Evolutionary conservation across 2,888 invertebrate genomes (phyloP), one percentile per base, ranked within the genome.

Genomic region (Liopterus haemorrhoidalis): DNA sequence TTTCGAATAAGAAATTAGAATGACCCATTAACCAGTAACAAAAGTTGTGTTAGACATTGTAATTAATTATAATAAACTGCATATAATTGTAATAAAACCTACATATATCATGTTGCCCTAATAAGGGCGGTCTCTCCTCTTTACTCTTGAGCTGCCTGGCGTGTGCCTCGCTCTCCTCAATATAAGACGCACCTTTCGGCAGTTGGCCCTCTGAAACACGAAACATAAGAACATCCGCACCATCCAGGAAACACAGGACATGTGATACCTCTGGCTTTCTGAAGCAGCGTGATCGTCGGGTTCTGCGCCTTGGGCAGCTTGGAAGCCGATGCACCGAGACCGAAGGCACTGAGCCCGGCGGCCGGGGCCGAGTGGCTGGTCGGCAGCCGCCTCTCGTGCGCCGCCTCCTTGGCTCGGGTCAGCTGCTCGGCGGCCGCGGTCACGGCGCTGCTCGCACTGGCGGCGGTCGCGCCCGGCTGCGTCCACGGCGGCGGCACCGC

Each of bases 241-340:
- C n/a, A n/a, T n/a, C n/a, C n/a, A n/a, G 38, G 37, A 28, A 46
- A 57, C n/a, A n/a, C 63, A 63, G n/a, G n/a, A n/a, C n/a, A n/a
- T n/a, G n/a, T n/a, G n/a, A n/a, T 71, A 90, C 91, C 90, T 82
- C 90, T 76, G 44, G 87, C 87, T 70, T 88, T 91, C 70, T 91
- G 89, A 48, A 91, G 73, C 27, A 91, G 70, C 1, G 89, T 90
- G 56, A 91, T 85, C 4, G 88, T 89, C 1, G 90, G 89, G 68
- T 87, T 90, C 68, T 89, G 89, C 2, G 84, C 86, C 57, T 78
- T 75, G 2, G 90, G 90, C 55, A 89, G 70, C 54, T 72, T 66
- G 12, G 70, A 63, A 8, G 67, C 57, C 6, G 54, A 49, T 2
- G 58, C 53, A n/a, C n/a, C n/a, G n/a, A n/a, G n/a, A 28, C 56